Base-by-base conservation (phyloP, 2,888 invertebrate genomes). In the Nomada ruficornis region DNA sequence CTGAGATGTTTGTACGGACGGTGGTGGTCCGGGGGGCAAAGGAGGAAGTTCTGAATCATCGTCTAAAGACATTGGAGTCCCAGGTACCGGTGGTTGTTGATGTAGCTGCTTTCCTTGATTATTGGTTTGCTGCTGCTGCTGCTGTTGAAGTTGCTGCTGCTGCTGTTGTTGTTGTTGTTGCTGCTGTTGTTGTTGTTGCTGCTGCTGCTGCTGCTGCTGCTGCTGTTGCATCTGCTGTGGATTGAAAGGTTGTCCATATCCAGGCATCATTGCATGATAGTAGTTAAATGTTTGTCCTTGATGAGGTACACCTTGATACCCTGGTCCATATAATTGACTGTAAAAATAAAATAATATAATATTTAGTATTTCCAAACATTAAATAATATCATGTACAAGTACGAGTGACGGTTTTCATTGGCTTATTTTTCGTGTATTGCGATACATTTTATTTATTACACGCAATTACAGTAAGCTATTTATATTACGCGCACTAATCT, bases 1-100 rank as follows among this genome's bases (percentile, higher is more conserved):
- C 85, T 92, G 86, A 91, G 90, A 64, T 88, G 90, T 42, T 42
- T 89, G 91, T 50, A 78, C 90, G 29, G 93, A 88, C 20, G 95
- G 95, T 75, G 95, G 95, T 67, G 96, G 95, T 70, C 95, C 95
- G 52, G 95, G 94, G 20, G 96, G 96, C 81, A 95, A 93, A 77
- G 96, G 95, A n/a, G 95, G 95, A 81, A 94, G 93, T 83, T 94
- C 94, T 65, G 94, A 93, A 86, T 94, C 94, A 73, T 94, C 94
- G 87, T 94, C 95, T 76, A 94, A 93, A 84, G 94, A 94, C 85
- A 95, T 95, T 1, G 95, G 94, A 20, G 94, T 94, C 20, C 94
- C 94, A 90, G 95, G 95, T 55, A 91, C 93, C 55, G 91, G 92
- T 64, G 91, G 92, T 73, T 92, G 90, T 70, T 90, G 88, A 69